Evolutionary conservation across 2,888 invertebrate species (phyloP).

Genomic region (Zele albiditarsus): DNA sequence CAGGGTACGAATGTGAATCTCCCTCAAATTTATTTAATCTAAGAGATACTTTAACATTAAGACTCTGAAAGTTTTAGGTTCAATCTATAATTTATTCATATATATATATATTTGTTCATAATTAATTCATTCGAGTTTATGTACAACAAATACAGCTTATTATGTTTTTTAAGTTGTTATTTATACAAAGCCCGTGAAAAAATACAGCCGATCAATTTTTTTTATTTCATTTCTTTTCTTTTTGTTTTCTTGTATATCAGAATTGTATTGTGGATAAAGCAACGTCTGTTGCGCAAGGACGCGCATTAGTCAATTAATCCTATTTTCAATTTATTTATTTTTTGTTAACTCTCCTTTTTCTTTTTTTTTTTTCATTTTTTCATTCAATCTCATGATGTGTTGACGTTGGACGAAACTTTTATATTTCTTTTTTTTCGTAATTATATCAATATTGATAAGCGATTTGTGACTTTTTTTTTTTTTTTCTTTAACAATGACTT

Average conservation of each 20-base stretch:
- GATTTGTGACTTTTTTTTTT: not conserved
- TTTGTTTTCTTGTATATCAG: slow-evolving; percentile 35
- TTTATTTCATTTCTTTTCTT: slow-evolving; percentile 39
- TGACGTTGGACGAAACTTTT: not conserved
- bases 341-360: slow-evolving; percentile 9
- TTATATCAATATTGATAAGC: not conserved
- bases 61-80: not conserved
- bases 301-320: slow-evolving; percentile 5
- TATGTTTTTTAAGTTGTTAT: slow-evolving; percentile 57
- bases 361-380: not conserved
- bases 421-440: not conserved
- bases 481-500: not conserved
- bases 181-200: slow-evolving; percentile 71
- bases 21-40: not conserved
- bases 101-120: slow-evolving; percentile 46
- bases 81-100: slow-evolving; percentile 8
- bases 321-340: slow-evolving; percentile 30
- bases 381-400: not conserved
- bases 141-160: slow-evolving; percentile 56
- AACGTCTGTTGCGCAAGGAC: slow-evolving; percentile 15
- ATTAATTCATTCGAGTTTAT: slow-evolving; percentile 61
- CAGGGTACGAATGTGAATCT: too few relatives aligned
- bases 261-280: slow-evolving; percentile 25
- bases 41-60: not conserved
- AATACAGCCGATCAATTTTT: slow-evolving; percentile 64